These are phyloP conservation scores for Ophion ellenae DNA, from an alignment of 2,888 invertebrate species.

Conservation along the genomic window DNA sequence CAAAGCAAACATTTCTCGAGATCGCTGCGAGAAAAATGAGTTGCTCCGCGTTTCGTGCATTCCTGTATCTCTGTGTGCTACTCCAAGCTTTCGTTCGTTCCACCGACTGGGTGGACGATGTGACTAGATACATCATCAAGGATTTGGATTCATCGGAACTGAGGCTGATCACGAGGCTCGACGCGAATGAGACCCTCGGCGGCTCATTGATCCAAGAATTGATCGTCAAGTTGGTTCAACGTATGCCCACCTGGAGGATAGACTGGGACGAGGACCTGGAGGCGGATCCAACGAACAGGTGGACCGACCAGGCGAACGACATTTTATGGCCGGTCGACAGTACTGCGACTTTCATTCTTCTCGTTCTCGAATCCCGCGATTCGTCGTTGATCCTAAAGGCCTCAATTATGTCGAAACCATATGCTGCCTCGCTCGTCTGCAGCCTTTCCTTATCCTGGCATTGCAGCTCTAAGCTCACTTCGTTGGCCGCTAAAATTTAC, in stretches of 20 bases:
- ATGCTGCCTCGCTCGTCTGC: too few relatives aligned
- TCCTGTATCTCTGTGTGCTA: not conserved
- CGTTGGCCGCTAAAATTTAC: too few relatives aligned
- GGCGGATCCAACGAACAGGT: not conserved
- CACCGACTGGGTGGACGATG: slow-evolving; percentile 41
- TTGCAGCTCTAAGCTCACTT: too few relatives aligned
- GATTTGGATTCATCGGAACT: not conserved
- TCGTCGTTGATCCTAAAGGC: not conserved
- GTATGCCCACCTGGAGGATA: slow-evolving; percentile 4
- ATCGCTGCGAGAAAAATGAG: not conserved
- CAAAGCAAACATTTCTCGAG: not conserved
- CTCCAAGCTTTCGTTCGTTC: not conserved
- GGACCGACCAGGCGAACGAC: not conserved
- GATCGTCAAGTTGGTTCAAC: not conserved
- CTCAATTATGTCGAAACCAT: too few relatives aligned
- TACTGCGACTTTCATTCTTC: slow-evolving; percentile 26
- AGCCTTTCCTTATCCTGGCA: too few relatives aligned
- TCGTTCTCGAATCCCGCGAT: slow-evolving; percentile 10
- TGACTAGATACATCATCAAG: slow-evolving; percentile 17
- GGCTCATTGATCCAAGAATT: slow-evolving; percentile 23
- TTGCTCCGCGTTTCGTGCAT: not conserved
- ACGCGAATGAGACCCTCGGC: not conserved
- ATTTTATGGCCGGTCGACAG: slow-evolving; percentile 1
- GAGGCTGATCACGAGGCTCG: slow-evolving; percentile 8
- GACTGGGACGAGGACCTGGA: slow-evolving; percentile 9